These are phyloP conservation scores for Rotaria magnacalcarata DNA, from an alignment of 2,888 invertebrate species.

Conservation along the genomic window DNA sequence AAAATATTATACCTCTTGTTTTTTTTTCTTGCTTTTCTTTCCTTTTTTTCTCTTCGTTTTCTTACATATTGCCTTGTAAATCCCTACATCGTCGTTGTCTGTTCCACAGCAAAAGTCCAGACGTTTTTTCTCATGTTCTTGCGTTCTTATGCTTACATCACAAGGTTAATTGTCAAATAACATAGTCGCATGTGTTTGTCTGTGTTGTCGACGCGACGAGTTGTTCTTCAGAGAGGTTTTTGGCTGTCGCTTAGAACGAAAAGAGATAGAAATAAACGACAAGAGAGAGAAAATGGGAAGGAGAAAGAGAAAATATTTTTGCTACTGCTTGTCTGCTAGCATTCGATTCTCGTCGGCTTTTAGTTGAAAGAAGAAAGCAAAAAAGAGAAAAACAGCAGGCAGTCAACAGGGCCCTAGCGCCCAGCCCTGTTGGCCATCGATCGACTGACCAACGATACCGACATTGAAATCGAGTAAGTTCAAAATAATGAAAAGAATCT, in stretches of 20 bases:
- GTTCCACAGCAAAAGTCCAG: slow-evolving; percentile 1
- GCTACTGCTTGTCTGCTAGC: slow-evolving; percentile 11
- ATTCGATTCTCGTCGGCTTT: slow-evolving; percentile 10
- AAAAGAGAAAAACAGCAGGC: neutral
- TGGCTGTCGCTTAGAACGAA: slow-evolving; percentile 4
- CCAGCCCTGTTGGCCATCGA: neutral
- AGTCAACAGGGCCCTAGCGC: neutral
- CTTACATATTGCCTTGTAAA: neutral
- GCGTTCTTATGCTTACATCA: neutral
- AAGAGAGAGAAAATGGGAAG: neutral
- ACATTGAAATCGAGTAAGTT: neutral
- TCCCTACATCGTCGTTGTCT: neutral
- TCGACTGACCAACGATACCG: neutral
- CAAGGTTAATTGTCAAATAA: slow-evolving; percentile 22
- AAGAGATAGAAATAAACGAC: slow-evolving; percentile 12
- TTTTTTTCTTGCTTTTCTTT: neutral
- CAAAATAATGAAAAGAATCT: neutral
- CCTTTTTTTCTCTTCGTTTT: neutral
- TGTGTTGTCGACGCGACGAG: slow-evolving; percentile 10
- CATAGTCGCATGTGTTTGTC: slow-evolving; percentile 15
- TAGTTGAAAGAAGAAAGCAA: neutral
- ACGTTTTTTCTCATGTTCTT: slow-evolving; percentile 5
- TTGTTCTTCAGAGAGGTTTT: neutral
- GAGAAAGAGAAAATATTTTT: slow-evolving; percentile 19
- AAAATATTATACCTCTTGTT: neutral